These are phyloP conservation scores for Brachionus sp. DNA, from an alignment of 1,140 invertebrate genomes.

Conservation along the genomic window DNA sequence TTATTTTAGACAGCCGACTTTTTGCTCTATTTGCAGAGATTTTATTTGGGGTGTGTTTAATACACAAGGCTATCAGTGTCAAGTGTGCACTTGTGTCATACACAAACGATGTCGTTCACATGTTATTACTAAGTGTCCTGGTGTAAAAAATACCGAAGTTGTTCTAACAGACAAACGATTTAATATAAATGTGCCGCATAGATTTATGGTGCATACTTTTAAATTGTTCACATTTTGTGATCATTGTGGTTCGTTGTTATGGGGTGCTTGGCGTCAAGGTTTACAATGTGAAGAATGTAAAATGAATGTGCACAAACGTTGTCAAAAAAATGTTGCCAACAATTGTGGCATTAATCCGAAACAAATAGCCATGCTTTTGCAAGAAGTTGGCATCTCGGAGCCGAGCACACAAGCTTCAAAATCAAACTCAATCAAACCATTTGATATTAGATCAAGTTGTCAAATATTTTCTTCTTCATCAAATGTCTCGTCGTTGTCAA, in stretches of 20 bases:
- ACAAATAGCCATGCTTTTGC: constrained; percentile 85
- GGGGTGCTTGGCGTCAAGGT: constrained; percentile 92
- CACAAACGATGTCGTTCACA: constrained; percentile 87
- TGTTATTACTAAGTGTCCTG: constrained; percentile 89
- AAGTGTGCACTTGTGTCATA: constrained; percentile 94
- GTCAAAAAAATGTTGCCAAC: constrained; percentile 97
- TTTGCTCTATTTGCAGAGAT: constrained; percentile 93
- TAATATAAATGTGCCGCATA: constrained; percentile 95
- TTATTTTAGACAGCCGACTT: constrained; percentile 94
- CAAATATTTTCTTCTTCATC: neutral
- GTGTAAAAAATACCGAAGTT: constrained; percentile 66
- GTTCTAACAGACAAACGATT: constrained; percentile 66
- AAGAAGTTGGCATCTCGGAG: constrained; percentile 73
- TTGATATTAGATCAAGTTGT: neutral
- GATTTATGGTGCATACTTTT: constrained; percentile 79
- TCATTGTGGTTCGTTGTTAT: constrained; percentile 92
- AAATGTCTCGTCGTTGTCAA: neutral
- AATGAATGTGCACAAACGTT: constrained; percentile 97
- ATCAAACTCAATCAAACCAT: neutral
- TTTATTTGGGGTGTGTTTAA: constrained; percentile 97
- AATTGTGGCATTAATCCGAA: constrained; percentile 98
- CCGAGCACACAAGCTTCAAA: neutral
- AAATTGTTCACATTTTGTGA: constrained; percentile 98
- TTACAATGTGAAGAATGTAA: constrained; percentile 94
- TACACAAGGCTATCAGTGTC: constrained; percentile 98